Evolutionary conservation across 2,888 invertebrate genomes (phyloP).

Genomic region (Scelioninae gen. 1): DNA sequence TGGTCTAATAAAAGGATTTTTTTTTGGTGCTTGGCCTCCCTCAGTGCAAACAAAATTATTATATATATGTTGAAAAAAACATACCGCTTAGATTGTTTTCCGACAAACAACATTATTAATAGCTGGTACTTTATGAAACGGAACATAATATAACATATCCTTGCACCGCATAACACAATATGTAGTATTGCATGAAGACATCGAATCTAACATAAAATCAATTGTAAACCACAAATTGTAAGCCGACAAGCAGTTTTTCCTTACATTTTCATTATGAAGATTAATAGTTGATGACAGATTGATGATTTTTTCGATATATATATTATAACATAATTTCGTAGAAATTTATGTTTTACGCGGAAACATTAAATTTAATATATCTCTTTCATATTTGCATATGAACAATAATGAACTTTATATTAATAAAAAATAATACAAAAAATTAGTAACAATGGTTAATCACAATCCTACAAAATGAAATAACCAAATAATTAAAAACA

Average conservation of each 20-base stretch:
- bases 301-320: background rate
- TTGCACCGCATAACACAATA: constrained; percentile 19
- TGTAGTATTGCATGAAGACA: constrained; percentile 43
- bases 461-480: too few relatives aligned
- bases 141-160: constrained; percentile 23
- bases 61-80: constrained; percentile 10
- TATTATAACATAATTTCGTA: too few relatives aligned
- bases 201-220: background rate
- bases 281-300: constrained; percentile 37
- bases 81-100: constrained; percentile 42
- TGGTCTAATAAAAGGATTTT: constrained; percentile 33
- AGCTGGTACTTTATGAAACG: constrained; percentile 33
- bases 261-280: background rate
- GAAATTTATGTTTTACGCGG: too few relatives aligned
- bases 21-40: constrained; percentile 18
- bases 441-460: too few relatives aligned
- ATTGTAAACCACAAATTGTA: background rate
- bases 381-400: too few relatives aligned
- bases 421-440: too few relatives aligned
- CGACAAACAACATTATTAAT: constrained; percentile 52
- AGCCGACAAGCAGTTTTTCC: constrained; percentile 13
- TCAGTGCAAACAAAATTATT: constrained; percentile 40
- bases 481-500: too few relatives aligned
- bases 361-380: too few relatives aligned
- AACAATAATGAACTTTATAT: too few relatives aligned